Percentiles rank a stretch among this genome's conserved stretches.
phyloP scores from a whole-genome alignment of 2,113 vertebrate genomes.

The Hymenochirus boettgeri region DNA sequence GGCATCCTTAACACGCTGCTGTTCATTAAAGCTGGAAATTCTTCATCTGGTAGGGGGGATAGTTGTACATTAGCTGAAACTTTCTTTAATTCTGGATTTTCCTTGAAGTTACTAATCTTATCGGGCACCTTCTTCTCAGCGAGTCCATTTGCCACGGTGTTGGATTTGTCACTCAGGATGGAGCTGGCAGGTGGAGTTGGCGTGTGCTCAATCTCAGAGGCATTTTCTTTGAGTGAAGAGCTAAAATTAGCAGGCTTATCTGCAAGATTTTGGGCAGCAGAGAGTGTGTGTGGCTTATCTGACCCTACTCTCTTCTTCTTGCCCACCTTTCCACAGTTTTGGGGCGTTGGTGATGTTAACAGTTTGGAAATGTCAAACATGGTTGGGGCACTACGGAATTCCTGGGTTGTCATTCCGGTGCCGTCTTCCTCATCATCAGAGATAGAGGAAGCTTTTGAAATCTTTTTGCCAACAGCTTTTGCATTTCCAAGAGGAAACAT shows the following conservation, averaged over 20 bases:
- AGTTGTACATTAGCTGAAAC: conserved; percentile 51
- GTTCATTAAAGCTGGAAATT: conserved; percentile 84
- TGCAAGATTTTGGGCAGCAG: conserved; percentile 15
- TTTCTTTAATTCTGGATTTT: conserved; percentile 60
- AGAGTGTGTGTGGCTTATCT: conserved; percentile 49
- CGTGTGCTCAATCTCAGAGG: conserved; percentile 57
- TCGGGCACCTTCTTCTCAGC: conserved; percentile 53
- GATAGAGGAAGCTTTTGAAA: conserved; percentile 44
- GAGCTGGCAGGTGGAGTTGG: conserved; percentile 16
- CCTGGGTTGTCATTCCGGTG: conserved; percentile 62
- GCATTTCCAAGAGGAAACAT: conserved; percentile 49
- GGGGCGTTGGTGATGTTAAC: conserved; percentile 62
- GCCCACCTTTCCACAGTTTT: conserved; percentile 64
- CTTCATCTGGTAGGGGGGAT: conserved; percentile 69
- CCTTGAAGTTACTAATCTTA: conserved; percentile 52
- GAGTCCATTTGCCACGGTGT: conserved; percentile 69
- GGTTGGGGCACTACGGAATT: conserved; percentile 70
- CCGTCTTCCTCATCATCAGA: conserved; percentile 54
- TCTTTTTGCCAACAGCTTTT: conserved; percentile 53
- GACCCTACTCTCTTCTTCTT: conserved; percentile 81
- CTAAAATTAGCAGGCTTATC: background rate
- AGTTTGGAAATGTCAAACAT: conserved; percentile 82
- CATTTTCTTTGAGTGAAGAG: conserved; percentile 60
- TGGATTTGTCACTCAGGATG: conserved; percentile 27
- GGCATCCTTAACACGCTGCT: conserved; percentile 74